phyloP scores from a whole-genome alignment of 2,888 invertebrate species.

The Harmothoe impar region DNA sequence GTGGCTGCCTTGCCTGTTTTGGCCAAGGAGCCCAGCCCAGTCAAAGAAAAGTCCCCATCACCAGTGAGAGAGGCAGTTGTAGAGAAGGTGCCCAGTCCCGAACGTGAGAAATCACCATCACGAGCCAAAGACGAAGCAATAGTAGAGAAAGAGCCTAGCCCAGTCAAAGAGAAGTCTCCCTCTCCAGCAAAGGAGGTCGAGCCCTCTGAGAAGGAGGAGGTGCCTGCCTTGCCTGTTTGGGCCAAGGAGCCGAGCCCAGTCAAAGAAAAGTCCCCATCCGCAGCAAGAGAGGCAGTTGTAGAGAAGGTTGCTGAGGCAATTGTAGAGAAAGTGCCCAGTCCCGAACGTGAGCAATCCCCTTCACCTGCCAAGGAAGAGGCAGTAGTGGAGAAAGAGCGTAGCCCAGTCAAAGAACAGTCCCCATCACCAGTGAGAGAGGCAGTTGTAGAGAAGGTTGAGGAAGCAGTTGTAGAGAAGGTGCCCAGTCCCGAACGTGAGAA shows the following conservation, averaged over 20 bases:
- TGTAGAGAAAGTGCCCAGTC: conserved; percentile 44
- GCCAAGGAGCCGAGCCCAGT: conserved; percentile 45
- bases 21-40: conserved; percentile 64
- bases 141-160: conserved; percentile 19
- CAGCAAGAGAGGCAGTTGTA: background rate
- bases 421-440: conserved; percentile 29
- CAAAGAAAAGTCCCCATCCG: conserved; percentile 52
- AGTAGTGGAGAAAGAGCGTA: conserved; percentile 32
- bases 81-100: conserved; percentile 43
- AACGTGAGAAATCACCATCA: conserved; percentile 9
- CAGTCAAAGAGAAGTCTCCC: conserved; percentile 44
- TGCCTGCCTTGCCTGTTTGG: background rate
- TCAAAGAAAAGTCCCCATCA: conserved; percentile 21
- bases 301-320: conserved; percentile 27
- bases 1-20: conserved; percentile 64
- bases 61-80: conserved; percentile 11
- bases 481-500: conserved; percentile 26
- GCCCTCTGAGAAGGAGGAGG: background rate
- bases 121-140: background rate
- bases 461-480: conserved; percentile 37
- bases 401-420: conserved; percentile 27
- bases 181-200: conserved; percentile 40
- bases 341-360: background rate
- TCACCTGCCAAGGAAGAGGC: background rate
- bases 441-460: conserved; percentile 14